Base-by-base conservation (phyloP, 1,140 invertebrate genomes). In the Phymorhynchus buccinoides region DNA sequence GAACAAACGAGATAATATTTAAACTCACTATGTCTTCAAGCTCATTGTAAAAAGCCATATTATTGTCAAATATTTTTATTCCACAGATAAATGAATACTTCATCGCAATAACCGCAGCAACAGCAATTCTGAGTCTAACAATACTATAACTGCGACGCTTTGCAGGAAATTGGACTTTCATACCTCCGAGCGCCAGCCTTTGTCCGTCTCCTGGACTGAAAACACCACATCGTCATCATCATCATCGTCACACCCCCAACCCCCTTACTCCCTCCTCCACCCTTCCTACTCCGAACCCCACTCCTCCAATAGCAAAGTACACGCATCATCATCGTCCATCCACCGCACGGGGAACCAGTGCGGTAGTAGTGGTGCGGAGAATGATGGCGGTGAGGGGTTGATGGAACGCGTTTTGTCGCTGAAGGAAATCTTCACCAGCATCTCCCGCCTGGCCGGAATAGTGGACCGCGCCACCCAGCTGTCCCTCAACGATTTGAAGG, bases 391-490 rank as follows among this genome's bases (percentile, higher is more conserved):
- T 22, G 66, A 4, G n/a, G 62, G 41, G 9, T 16, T 83, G n/a
- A 4, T 83, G 18, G 66, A 16, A 35, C 73, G 62, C 66, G 68
- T 86, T 22, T 1, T 37, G n/a, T 32, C 39, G 14, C 35, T 88
- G 30, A 78, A 85, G n/a, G 82, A 86, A 27, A 30, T 86, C 27
- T 87, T 89, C 44, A 71, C 48, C 16, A 41, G 85, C 73, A 88
- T 88, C 22, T 22, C 84, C 0, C 75, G 83, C n/a, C 73, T 87
- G 44, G 86, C 84, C 44, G 84, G 86, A 32, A 56, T 88, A 7
- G 56, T 86, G 52, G 86, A 88, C 30, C 86, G 81, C 44, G 87
- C 88, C 39, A 87, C 87, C 14, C 80, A 83, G 39, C 85, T 87
- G 4, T 87, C 88, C 18, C 66, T 88, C n/a, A 80, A 86, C 52